These are phyloP conservation scores for Mus pahari DNA, from an alignment of 2,113 vertebrate genomes.

Conservation along the genomic window DNA sequence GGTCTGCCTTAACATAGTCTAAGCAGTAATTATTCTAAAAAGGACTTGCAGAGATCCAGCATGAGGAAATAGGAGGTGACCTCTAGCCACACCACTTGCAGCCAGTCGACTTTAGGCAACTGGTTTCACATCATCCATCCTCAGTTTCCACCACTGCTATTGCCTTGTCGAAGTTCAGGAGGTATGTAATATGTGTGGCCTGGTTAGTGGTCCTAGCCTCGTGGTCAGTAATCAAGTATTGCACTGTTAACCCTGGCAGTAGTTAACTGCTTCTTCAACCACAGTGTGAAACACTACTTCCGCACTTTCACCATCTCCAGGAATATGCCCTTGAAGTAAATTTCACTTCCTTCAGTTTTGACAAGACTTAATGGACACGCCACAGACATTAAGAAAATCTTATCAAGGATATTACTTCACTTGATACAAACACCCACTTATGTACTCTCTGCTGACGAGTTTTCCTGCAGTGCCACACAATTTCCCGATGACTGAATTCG, in stretches of 20 bases:
- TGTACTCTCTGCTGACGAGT: neutral
- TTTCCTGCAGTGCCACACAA: neutral
- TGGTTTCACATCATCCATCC: neutral
- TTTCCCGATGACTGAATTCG: neutral
- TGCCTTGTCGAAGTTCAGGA: neutral
- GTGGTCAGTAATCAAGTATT: neutral
- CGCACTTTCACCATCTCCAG: neutral
- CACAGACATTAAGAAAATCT: neutral
- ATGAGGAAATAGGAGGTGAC: neutral
- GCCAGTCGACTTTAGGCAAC: neutral
- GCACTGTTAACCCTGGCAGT: neutral
- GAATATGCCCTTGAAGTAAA: neutral
- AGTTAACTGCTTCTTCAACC: neutral
- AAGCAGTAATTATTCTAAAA: neutral
- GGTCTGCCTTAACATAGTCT: neutral
- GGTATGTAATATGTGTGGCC: neutral
- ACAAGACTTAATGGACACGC: neutral
- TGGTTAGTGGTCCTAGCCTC: neutral
- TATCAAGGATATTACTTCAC: neutral
- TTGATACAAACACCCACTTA: neutral
- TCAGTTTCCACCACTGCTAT: neutral
- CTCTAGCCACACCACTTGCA: neutral
- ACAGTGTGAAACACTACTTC: neutral
- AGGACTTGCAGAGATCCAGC: neutral
- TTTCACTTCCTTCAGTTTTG: neutral